A percentile compares a stretch with the other conserved stretches of the same genome.
phyloP scores from a whole-genome alignment of 2,888 invertebrate species.

The Drosophila setosimentum region DNA sequence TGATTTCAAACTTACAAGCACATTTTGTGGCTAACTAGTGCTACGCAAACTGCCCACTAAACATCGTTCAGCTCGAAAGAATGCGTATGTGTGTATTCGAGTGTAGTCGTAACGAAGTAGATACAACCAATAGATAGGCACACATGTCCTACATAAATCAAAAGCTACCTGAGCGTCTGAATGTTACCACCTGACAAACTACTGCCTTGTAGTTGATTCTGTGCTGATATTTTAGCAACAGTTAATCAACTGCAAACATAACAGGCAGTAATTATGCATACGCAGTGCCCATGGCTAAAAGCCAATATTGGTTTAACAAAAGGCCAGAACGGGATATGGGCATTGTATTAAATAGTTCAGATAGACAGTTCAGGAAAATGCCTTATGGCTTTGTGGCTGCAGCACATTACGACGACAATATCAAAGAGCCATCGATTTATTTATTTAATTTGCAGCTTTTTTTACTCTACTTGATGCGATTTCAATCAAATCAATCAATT shows the following conservation, averaged over 20 bases:
- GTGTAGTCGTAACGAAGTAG: conserved; percentile 33
- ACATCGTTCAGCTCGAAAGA: conserved; percentile 18
- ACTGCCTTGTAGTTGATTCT: conserved; percentile 33
- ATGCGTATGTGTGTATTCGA: conserved; percentile 8
- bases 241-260: conserved; percentile 76
- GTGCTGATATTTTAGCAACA: conserved; percentile 53
- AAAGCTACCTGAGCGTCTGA: conserved; percentile 46
- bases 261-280: conserved; percentile 72
- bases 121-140: conserved; percentile 60
- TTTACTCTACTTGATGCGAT: conserved; percentile 24
- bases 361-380: conserved; percentile 43
- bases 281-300: conserved; percentile 38
- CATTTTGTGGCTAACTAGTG: conserved; percentile 37
- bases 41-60: conserved; percentile 47
- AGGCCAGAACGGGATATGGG: conserved; percentile 11
- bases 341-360: conserved; percentile 50
- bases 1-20: conserved; percentile 48
- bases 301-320: conserved; percentile 20
- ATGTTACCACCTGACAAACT: conserved; percentile 16
- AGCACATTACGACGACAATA: conserved; percentile 11
- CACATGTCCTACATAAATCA: conserved; percentile 66
- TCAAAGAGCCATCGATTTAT: conserved; percentile 36
- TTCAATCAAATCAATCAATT: conserved; percentile 62
- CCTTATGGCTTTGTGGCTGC: conserved; percentile 22
- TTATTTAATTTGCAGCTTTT: conserved; percentile 13